Percentiles rank a stretch among this genome's conserved stretches.
Evolutionary conservation across 2,113 vertebrate genomes (phyloP).

Genomic region (Macaca fascicularis): DNA sequence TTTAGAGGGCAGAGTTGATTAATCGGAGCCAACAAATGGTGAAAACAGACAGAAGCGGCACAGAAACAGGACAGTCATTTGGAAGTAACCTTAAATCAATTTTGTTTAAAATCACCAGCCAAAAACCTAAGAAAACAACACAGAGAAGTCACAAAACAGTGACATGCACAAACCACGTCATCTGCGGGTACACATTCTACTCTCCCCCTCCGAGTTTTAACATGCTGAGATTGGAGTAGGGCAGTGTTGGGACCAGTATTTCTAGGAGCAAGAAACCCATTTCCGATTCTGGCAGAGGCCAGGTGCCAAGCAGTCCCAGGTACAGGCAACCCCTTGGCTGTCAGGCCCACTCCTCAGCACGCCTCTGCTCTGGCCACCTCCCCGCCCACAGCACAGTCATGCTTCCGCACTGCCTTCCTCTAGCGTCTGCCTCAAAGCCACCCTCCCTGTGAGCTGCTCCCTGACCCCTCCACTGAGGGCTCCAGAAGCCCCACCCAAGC

Average conservation of each 20-base stretch:
- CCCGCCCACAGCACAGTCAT: background rate
- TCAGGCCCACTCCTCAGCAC: background rate
- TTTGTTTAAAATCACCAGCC: slow-evolving; percentile 1
- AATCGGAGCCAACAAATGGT: background rate
- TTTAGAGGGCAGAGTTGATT: background rate
- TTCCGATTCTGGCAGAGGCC: background rate
- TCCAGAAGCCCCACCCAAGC: background rate
- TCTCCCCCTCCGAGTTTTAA: background rate
- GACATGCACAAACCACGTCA: background rate
- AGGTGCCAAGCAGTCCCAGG: background rate
- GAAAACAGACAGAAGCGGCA: background rate
- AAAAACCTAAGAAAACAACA: background rate
- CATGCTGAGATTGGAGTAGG: background rate
- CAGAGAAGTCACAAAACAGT: background rate
- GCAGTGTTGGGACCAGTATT: background rate
- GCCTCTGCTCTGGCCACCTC: background rate
- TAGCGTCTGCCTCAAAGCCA: background rate
- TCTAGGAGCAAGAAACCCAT: background rate
- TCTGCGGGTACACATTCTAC: background rate
- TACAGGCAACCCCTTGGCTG: background rate
- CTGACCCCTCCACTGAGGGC: background rate
- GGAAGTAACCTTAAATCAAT: background rate
- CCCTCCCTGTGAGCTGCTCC: background rate
- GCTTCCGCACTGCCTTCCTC: background rate
- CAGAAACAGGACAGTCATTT: background rate